phyloP scores from a whole-genome alignment of 2,113 vertebrate species.

The Eurypyga helias region DNA sequence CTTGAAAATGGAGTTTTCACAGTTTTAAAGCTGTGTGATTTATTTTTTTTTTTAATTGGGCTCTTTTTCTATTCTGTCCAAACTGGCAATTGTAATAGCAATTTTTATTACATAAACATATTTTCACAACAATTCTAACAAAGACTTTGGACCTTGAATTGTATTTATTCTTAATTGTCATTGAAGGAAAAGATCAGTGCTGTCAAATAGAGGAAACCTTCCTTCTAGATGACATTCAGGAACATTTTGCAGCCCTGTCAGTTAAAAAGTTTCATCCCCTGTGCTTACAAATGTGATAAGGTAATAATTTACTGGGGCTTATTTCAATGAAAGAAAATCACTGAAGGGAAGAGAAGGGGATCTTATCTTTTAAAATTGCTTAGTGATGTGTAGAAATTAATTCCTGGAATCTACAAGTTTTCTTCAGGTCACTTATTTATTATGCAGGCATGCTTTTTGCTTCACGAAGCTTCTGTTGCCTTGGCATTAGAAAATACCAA shows the following conservation, averaged over 20 bases:
- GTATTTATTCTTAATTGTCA: neutral
- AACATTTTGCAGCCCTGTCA: neutral
- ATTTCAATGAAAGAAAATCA: neutral
- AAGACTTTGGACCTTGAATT: neutral
- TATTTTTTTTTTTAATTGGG: too few relatives aligned
- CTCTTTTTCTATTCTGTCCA: neutral
- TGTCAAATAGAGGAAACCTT: neutral
- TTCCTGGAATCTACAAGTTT: neutral
- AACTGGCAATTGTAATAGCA: neutral
- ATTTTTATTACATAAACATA: neutral
- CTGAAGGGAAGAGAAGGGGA: neutral
- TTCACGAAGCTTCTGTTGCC: constrained; percentile 49
- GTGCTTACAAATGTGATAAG: neutral
- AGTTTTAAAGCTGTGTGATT: too few relatives aligned
- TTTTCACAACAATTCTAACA: neutral
- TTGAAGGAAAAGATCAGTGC: neutral
- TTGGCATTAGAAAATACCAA: constrained; percentile 47
- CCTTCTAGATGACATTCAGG: neutral
- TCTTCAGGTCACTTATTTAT: constrained; percentile 51
- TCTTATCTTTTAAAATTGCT: neutral
- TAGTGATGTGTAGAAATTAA: neutral
- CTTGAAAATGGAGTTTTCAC: neutral
- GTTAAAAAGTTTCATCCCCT: neutral
- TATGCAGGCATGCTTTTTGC: constrained; percentile 76
- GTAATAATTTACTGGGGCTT: neutral